Evolutionary conservation across 2,888 invertebrate genomes (phyloP).

Genomic region (Blastobasis lacticolella): DNA sequence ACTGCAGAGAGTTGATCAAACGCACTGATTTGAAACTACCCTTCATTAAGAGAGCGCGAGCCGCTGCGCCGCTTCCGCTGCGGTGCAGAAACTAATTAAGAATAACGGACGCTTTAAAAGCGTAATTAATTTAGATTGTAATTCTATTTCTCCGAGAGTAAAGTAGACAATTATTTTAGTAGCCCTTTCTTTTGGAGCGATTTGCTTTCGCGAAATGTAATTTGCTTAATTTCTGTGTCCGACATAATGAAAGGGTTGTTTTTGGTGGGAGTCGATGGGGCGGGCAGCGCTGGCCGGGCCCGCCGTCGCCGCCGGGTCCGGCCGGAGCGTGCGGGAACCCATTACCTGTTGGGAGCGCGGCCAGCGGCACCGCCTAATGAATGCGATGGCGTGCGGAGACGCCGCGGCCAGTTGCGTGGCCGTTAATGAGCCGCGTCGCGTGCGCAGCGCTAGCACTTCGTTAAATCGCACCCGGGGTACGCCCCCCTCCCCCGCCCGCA

Average conservation of each 20-base stretch:
- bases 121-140: slow-evolving; percentile 75
- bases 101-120: slow-evolving; percentile 75
- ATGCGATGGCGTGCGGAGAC: slow-evolving; percentile 31
- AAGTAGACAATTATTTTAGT: slow-evolving; percentile 73
- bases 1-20: slow-evolving; percentile 75
- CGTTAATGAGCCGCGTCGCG: slow-evolving; percentile 64
- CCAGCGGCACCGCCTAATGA: slow-evolving; percentile 46
- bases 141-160: slow-evolving; percentile 73
- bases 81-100: slow-evolving; percentile 75
- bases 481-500: slow-evolving; percentile 19
- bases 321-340: slow-evolving; percentile 35
- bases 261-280: slow-evolving; percentile 12
- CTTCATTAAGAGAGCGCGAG: slow-evolving; percentile 71
- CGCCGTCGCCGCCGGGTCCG: neutral
- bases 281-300: slow-evolving; percentile 1
- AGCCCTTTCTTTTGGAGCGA: slow-evolving; percentile 71
- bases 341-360: slow-evolving; percentile 35
- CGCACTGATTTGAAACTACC: slow-evolving; percentile 75
- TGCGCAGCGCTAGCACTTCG: slow-evolving; percentile 55
- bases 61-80: slow-evolving; percentile 61
- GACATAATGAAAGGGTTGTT: slow-evolving; percentile 46
- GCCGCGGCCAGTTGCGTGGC: slow-evolving; percentile 48
- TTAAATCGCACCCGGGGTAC: slow-evolving; percentile 55
- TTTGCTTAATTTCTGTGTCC: slow-evolving; percentile 68
- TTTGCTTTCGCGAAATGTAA: slow-evolving; percentile 65